Evolutionary conservation across 2,888 invertebrate genomes (phyloP), one percentile per base, ranked within the genome.

Genomic region (Thereva unica): DNA sequence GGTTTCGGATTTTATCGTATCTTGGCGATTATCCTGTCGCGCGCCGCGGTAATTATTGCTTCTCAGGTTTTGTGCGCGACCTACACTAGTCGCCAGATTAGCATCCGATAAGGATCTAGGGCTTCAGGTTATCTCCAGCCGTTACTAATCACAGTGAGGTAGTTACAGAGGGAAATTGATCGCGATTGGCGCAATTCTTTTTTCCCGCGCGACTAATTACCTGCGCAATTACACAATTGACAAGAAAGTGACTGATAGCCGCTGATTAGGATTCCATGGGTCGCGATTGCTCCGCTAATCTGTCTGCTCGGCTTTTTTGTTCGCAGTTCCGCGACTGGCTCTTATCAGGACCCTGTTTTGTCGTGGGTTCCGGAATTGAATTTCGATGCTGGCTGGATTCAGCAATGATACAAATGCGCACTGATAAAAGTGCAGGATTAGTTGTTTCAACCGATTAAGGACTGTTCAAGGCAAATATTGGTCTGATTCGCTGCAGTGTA

Each of bases 1-100:
- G 69, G 69, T 66, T 67, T 68, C 71, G 67, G 38, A 52, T 45
- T 53, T 67, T 38, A 38, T 64, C 41, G 40, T 40, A 54, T 64
- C 45, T 52, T 37, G 44, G 38, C 45, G 55, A 47, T 37, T 54
- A 23, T 23, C 23, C 23, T 23, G 53, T 64, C 53, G 44, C 64
- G 64, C 64, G 64, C 37, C 44, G 5, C 44, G 44, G 50, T 50
- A 61, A 61, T 61, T 50, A 50, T 41, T 61, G 12, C 50, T 61
- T 61, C 50, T 42, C 45, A 59, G 50, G 38, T 61, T 37, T 61
- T 50, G 61, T 61, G 61, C 61, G 50, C 61, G 61, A 49, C 61
- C 61, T 61, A 50, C 61, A 50, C 61, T 50, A 61, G 50, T 61
- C 61, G 50, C 41, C 61, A 61, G 61, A 61, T 61, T 61, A 61